Evolutionary conservation across 2,113 vertebrate species (phyloP).

Genomic region (Callopanchax toddi): DNA sequence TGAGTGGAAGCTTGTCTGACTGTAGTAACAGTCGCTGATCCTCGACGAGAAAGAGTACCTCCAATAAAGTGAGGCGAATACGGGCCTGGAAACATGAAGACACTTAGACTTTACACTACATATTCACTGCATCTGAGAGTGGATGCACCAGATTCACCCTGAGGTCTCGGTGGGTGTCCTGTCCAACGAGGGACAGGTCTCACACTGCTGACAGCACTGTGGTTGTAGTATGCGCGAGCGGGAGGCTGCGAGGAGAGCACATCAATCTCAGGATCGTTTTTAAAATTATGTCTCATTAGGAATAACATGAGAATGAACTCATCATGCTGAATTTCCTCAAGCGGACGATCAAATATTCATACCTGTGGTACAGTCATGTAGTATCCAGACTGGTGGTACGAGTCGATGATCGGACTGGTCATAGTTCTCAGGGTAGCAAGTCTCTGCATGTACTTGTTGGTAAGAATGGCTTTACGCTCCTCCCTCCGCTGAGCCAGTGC

Average conservation of each 20-base stretch:
- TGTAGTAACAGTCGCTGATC: slow-evolving; percentile 81
- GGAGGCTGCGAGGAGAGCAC: slow-evolving; percentile 77
- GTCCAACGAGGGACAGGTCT: slow-evolving; percentile 84
- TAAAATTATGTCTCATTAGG: too few relatives aligned
- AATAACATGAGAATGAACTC: too few relatives aligned
- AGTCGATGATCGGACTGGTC: slow-evolving; percentile 83
- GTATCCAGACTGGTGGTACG: slow-evolving; percentile 88
- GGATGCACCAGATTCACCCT: slow-evolving; percentile 77
- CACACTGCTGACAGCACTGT: slow-evolving; percentile 77
- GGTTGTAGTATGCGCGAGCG: slow-evolving; percentile 83
- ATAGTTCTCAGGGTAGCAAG: slow-evolving; percentile 86
- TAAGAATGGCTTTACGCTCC: slow-evolving; percentile 94
- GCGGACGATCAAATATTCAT: slow-evolving; percentile 2
- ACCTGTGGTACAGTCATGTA: slow-evolving; percentile 92
- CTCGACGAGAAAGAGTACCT: slow-evolving; percentile 70
- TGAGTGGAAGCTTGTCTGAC: slow-evolving; percentile 89
- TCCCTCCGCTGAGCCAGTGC: slow-evolving; percentile 94
- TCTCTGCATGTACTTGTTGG: slow-evolving; percentile 95
- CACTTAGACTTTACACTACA: background rate
- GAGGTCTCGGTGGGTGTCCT: slow-evolving; percentile 81
- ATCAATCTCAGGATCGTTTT: background rate
- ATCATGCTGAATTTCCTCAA: too few relatives aligned
- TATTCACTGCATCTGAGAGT: too few relatives aligned
- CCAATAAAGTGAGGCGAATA: slow-evolving; percentile 79
- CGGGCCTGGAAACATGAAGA: slow-evolving; percentile 52